Conservation (phyloP, 2,797 vertebrate species). For the Picus viridis region DNA sequence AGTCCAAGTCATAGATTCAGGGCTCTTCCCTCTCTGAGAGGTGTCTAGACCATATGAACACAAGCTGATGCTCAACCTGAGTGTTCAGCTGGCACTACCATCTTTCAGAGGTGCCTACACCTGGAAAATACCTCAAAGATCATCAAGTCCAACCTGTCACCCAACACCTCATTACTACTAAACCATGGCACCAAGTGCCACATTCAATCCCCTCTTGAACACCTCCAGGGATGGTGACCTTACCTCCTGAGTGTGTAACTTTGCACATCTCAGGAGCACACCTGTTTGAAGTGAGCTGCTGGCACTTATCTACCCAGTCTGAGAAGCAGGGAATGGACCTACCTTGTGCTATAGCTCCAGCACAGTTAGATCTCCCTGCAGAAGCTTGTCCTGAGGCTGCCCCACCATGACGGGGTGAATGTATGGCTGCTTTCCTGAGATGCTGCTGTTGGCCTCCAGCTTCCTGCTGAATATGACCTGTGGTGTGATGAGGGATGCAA, state of each 20-base stretch:
- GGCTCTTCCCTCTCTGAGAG: neutral
- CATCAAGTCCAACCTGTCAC: too few species aligned
- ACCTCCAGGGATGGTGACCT: too few species aligned
- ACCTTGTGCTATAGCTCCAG: neutral
- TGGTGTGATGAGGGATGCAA: neutral
- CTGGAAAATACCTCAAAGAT: too few species aligned
- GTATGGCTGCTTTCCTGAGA: fast-evolving
- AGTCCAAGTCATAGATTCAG: neutral
- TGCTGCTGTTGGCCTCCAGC: neutral
- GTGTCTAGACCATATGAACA: neutral
- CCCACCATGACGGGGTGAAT: fast-evolving
- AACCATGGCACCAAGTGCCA: too few species aligned
- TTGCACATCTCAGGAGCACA: neutral
- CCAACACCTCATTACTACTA: too few species aligned
- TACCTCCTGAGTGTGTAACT: too few species aligned
- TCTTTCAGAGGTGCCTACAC: neutral
- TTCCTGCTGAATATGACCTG: neutral
- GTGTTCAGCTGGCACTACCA: neutral
- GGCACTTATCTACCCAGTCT: neutral
- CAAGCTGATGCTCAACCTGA: neutral
- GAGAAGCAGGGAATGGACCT: neutral
- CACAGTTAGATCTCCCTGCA: neutral
- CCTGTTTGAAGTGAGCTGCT: neutral
- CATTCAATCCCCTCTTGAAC: too few species aligned
- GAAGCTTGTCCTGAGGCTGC: neutral